Conservation (phyloP, 2,888 invertebrate species). For the Acleris laterana region DNA sequence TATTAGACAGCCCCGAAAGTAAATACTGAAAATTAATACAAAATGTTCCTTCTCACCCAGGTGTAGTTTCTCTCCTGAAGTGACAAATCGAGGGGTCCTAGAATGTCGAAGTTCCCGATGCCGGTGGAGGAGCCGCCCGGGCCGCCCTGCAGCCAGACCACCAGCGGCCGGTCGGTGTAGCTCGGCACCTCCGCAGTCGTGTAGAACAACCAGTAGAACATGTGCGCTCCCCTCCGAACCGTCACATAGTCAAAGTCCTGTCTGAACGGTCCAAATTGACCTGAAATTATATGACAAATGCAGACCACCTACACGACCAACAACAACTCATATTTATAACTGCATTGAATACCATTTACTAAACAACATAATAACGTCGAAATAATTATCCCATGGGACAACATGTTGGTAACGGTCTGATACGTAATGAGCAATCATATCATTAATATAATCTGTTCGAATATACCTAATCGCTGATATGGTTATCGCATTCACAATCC, state of each 20-base stretch:
- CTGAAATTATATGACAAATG: constrained; percentile 44
- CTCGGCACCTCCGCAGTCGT: constrained; percentile 86
- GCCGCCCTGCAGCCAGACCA: constrained; percentile 96
- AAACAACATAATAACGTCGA: constrained; percentile 18
- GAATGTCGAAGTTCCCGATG: constrained; percentile 94
- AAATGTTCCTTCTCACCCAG: constrained; percentile 85
- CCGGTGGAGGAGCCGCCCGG: constrained; percentile 92
- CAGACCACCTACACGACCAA: too few species aligned
- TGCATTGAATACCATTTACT: constrained; percentile 26
- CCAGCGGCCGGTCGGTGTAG: constrained; percentile 88
- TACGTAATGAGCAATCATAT: not conserved
- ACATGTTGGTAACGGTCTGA: constrained; percentile 17
- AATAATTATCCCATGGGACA: constrained; percentile 22
- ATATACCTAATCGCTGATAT: constrained; percentile 26
- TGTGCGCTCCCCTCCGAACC: constrained; percentile 89
- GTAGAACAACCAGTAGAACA: constrained; percentile 95
- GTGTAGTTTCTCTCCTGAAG: constrained; percentile 88
- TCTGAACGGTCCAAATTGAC: constrained; percentile 84
- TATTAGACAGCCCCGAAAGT: too few species aligned
- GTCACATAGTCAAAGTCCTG: constrained; percentile 91
- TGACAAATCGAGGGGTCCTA: constrained; percentile 88
- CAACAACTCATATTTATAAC: not conserved
- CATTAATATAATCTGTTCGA: constrained; percentile 4
- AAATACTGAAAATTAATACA: too few species aligned
- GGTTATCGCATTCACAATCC: constrained; percentile 20